A percentile compares a stretch with the other conserved stretches of the same genome.
These are phyloP conservation scores for Mus minutoides DNA, from an alignment of 2,797 vertebrate species.

Conservation along the genomic window DNA sequence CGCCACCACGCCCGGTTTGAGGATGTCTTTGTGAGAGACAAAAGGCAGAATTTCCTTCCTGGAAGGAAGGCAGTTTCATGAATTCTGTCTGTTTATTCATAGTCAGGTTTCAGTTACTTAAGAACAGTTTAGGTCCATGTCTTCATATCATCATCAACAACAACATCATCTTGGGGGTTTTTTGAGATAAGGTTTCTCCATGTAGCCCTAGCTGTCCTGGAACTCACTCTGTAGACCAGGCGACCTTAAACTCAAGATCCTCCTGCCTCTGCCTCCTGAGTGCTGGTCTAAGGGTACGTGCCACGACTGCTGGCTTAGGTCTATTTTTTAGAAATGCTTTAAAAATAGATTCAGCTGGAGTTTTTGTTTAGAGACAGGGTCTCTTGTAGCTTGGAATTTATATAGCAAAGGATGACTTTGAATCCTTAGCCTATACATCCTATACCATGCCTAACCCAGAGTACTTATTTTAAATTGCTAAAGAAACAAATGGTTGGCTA, in stretches of 20 bases:
- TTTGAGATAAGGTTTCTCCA: not conserved
- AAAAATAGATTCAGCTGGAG: slow-evolving; percentile 14
- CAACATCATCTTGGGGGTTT: not conserved
- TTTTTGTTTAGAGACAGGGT: not conserved
- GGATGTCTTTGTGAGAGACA: not conserved
- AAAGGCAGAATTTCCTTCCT: not conserved
- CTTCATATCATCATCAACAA: not conserved
- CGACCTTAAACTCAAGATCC: not conserved
- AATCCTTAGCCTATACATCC: not conserved
- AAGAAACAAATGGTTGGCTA: not conserved
- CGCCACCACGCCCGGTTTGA: too few relatives aligned
- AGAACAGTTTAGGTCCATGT: not conserved
- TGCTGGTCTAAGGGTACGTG: not conserved
- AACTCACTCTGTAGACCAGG: not conserved
- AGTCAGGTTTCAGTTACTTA: not conserved
- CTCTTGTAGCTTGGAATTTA: not conserved
- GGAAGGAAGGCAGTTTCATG: not conserved
- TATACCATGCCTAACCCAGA: not conserved
- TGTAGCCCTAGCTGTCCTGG: not conserved
- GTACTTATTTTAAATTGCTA: not conserved
- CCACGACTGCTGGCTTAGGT: not conserved
- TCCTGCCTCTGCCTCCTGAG: not conserved
- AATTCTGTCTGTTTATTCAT: slow-evolving; percentile 20
- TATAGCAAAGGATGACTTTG: not conserved
- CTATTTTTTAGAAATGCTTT: not conserved